Evolutionary conservation across 1,140 invertebrate genomes (phyloP).

Genomic region (Bradysia coprophila): DNA sequence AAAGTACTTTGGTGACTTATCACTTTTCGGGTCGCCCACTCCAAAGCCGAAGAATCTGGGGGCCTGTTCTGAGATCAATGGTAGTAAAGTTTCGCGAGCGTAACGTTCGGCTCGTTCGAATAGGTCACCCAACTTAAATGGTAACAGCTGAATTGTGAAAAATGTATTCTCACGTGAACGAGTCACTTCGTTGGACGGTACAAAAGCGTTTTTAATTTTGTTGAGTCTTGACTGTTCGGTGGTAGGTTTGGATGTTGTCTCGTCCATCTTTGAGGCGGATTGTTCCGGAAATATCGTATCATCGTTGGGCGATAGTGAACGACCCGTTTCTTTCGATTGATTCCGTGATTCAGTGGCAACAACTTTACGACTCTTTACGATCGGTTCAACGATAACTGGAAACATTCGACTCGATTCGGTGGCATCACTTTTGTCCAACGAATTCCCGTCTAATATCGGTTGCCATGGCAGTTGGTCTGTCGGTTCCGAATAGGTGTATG

Average conservation of each 20-base stretch:
- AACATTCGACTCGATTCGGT: slow-evolving; percentile 37
- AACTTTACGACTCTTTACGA: slow-evolving; percentile 15
- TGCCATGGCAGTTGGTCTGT: slow-evolving; percentile 27
- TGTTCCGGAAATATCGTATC: slow-evolving; percentile 19
- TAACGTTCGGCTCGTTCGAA: slow-evolving; percentile 64
- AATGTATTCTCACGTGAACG: slow-evolving; percentile 2
- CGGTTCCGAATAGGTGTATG: slow-evolving; percentile 22
- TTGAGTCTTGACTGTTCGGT: slow-evolving; percentile 28
- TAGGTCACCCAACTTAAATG: slow-evolving; percentile 51
- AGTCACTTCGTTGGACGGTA: slow-evolving; percentile 11
- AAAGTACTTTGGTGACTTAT: neutral
- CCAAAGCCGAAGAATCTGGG: slow-evolving; percentile 41
- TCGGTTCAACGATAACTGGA: slow-evolving; percentile 29
- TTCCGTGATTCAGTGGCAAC: slow-evolving; percentile 3
- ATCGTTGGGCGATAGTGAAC: neutral
- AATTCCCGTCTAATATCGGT: slow-evolving; percentile 17
- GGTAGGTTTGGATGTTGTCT: slow-evolving; percentile 48
- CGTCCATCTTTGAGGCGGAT: slow-evolving; percentile 27
- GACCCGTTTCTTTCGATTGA: slow-evolving; percentile 10
- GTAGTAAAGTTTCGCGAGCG: slow-evolving; percentile 50
- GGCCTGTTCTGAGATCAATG: slow-evolving; percentile 54
- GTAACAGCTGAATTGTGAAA: slow-evolving; percentile 58
- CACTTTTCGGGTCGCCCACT: neutral
- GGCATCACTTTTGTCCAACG: slow-evolving; percentile 25
- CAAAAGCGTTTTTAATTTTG: slow-evolving; percentile 23